Evolutionary conservation across 1,140 invertebrate species (phyloP).

Genomic region (Drosophila asahinai): DNA sequence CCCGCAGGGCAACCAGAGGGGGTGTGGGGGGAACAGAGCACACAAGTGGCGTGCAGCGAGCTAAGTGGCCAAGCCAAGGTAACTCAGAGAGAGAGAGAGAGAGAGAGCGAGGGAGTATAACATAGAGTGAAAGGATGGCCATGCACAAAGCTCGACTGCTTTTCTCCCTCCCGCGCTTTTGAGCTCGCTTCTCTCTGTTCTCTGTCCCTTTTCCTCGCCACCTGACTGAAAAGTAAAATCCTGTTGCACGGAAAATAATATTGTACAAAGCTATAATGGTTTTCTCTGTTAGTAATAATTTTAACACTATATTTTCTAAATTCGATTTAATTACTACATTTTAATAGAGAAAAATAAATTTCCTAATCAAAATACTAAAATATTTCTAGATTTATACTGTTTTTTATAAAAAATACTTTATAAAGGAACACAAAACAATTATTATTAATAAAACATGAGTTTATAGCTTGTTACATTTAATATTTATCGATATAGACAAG

Average conservation of each 20-base stretch:
- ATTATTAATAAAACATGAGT: background rate
- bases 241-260: conserved; percentile 8
- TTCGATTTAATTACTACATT: background rate
- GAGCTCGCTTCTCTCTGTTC: background rate
- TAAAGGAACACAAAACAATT: no score
- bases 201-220: background rate
- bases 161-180: conserved; percentile 7
- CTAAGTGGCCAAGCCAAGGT: conserved; percentile 28
- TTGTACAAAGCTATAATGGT: background rate
- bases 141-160: conserved; percentile 22
- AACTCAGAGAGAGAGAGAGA: background rate
- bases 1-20: conserved; percentile 26
- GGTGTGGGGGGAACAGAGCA: background rate
- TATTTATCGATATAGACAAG: no score
- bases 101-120: background rate
- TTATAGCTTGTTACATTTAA: background rate
- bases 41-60: conserved; percentile 49
- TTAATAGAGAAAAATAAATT: background rate
- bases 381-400: no score
- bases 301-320: no score
- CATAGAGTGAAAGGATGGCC: conserved; percentile 8
- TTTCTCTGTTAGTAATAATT: background rate
- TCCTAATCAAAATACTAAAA: no score
- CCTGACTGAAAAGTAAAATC: conserved; percentile 3
- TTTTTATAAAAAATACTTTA: no score